Evolutionary conservation across 2,888 invertebrate genomes (phyloP), one percentile per base, ranked within the genome.

Genomic region (Scaeva pyrastri): DNA sequence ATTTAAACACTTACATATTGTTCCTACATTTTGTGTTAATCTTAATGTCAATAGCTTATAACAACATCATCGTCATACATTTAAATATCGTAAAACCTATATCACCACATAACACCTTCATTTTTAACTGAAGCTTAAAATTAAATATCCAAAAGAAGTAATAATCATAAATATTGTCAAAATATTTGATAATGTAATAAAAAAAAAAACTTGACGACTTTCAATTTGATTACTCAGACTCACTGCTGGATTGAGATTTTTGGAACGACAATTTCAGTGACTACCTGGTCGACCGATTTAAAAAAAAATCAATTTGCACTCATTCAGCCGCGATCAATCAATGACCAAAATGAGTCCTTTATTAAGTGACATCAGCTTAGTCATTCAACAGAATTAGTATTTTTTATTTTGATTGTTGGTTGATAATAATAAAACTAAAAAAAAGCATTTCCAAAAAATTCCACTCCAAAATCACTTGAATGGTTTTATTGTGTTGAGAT

Each of bases 161-260:
- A 48, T 50, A 19, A 74, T 21, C 55, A 45, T 74, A 74, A 74
- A 74, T 56, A 74, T 64, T 55, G 21, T 55, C 75, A 56, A 56
- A n/a, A 48, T 36, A 23, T 14, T 21, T n/a, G 31, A 31, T 31
- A 31, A 5, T n/a, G n/a, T n/a, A 55, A 66, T 50, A 26, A 26
- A n/a, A 26, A 26, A 58, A 26, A 39, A 73, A 39, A 12, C 45
- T 19, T 19, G 55, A 74, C 43, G 55, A 31, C 43, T 41, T 10
- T 36, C 64, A 64, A 23, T n/a, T 52, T 5, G 19, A 52, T 64
- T 62, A 31, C n/a, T 48, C 19, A 56, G 21, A 31, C n/a, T 48
- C 19, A 56, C 31, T 39, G 26, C 7, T 14, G 12, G 8, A 11
- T 48, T 36, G 2, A 62, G 16, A 31, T 41, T 52, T 50, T 58